A percentile compares a stretch with the other conserved stretches of the same genome.
phyloP scores from a whole-genome alignment of 2,888 invertebrate genomes.

The Drosophila greeni region DNA sequence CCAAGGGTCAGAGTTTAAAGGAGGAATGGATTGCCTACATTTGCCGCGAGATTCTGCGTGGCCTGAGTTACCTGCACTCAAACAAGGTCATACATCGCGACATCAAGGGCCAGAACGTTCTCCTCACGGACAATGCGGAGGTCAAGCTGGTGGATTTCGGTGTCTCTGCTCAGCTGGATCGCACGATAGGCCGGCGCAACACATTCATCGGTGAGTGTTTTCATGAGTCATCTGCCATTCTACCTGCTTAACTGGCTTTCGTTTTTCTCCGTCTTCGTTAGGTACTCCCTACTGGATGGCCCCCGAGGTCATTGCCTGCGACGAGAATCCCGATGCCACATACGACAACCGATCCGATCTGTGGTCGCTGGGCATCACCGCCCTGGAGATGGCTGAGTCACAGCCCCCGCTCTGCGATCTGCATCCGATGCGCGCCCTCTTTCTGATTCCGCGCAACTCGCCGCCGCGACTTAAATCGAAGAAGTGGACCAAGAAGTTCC shows the following conservation, averaged over 20 bases:
- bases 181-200: conserved; percentile 98
- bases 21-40: conserved; percentile 99
- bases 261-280: conserved; percentile 30
- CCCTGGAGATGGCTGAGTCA: conserved; percentile 99
- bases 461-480: conserved; percentile 98
- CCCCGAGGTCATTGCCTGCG: conserved; percentile 99
- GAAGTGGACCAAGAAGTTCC: conserved; percentile 99
- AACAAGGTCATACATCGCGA: conserved; percentile 99
- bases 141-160: conserved; percentile 99
- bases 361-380: conserved; percentile 97
- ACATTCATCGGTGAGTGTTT: conserved; percentile 88
- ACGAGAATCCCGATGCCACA: conserved; percentile 99
- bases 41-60: conserved; percentile 96
- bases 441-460: conserved; percentile 98
- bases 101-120: conserved; percentile 99
- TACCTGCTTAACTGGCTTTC: conserved; percentile 40
- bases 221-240: conserved; percentile 16
- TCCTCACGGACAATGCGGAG: conserved; percentile 99
- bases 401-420: conserved; percentile 99
- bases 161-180: conserved; percentile 98
- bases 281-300: conserved; percentile 99
- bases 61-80: conserved; percentile 97
- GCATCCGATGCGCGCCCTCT: conserved; percentile 99
- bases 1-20: conserved; percentile 97
- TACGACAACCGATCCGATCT: conserved; percentile 98